Base-by-base conservation (phyloP, 2,797 vertebrate genomes). In the Enteromius viviparus region DNA sequence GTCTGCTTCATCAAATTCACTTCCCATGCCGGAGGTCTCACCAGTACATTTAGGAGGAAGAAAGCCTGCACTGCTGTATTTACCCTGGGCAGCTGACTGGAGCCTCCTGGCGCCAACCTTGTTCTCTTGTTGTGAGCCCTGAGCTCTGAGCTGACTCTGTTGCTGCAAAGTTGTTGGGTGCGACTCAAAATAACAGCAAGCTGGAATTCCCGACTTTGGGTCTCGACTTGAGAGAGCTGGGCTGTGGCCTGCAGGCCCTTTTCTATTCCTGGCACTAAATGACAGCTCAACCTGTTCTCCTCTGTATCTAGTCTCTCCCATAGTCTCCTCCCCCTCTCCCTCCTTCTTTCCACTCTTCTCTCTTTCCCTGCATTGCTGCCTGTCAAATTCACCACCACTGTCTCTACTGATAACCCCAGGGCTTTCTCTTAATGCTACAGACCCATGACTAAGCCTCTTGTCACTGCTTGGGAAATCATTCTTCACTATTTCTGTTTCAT, bases 241-340 rank as follows among this genome's bases (percentile, higher is more conserved):
- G 86, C 93, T 92, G 92, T 87, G 87, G 89, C 92, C 93, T 69
- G n/a, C 92, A 84, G 90, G 92, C 86, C 90, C 94, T 91, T 93
- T 93, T 96, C 96, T 97, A 97, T 97, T 97, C 95, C 94, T 95
- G 94, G 95, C 91, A 85, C 87, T 94, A 92, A 94, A 89, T 96
- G 96, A 96, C 96, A 96, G 95, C 94, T 95, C 96, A 96, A 94
- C 95, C 96, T 96, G 96, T 95, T 93, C 91, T 92, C 91, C 93
- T 93, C 93, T 95, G 93, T 94, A 92, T 94, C 92, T 93, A 92
- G 85, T 86, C 62, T 92, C 91, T 85, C 84, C 87, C 86, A 88
- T 88, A 89, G 87, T 91, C 76, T 91, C 93, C 90, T 91, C 93
- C 92, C 89, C 91, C 88, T 91, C 91, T 89, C 89, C 92, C 84